Base-by-base conservation (phyloP, 2,888 invertebrate species). In the Hypercompe scribonia region DNA sequence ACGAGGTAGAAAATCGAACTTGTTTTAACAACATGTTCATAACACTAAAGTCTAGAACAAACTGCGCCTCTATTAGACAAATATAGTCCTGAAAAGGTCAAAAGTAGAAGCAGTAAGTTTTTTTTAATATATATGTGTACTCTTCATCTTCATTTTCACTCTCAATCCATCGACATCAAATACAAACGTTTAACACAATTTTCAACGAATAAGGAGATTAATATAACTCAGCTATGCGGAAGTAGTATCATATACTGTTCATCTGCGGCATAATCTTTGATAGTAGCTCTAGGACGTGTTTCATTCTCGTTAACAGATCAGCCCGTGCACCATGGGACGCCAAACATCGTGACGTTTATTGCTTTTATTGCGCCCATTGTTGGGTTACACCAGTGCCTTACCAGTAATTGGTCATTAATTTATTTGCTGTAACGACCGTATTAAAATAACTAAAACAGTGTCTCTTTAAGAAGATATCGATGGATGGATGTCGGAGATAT, bases 291-390 rank as follows among this genome's bases (percentile, higher is more conserved):
- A 93, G 90, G 92, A 92, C 90, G 90, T 89, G 92, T 92, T 90
- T 90, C 85, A 86, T 88, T 89, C 92, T 94, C 93, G 93, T 93
- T 93, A 93, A 92, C 91, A 91, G 92, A 91, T 92, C 91, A 91
- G 89, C 90, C 91, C 83, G 88, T 84, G 86, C 92, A 82, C 93
- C 91, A 88, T 91, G 90, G 93, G 93, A 92, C 90, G 90, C 92
- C 93, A 89, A 90, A 90, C 89, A 90, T 88, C 90, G 90, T 91
- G 92, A 91, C 92, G 89, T 90, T 94, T 94, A 94, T 92, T 90
- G 90, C 88, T 90, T 90, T 91, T 92, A 92, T 92, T 90, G 90
- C 87, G 83, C 88, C 90, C 88, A 90, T 92, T 93, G 93, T 92
- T 87, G 86, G 86, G 85, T 86, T 86, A 83, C 81, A 83, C 84